Evolutionary conservation across 2,888 invertebrate species (phyloP), one percentile per base, ranked within the genome.

Genomic region (Hirtodrosophila alboralis): DNA sequence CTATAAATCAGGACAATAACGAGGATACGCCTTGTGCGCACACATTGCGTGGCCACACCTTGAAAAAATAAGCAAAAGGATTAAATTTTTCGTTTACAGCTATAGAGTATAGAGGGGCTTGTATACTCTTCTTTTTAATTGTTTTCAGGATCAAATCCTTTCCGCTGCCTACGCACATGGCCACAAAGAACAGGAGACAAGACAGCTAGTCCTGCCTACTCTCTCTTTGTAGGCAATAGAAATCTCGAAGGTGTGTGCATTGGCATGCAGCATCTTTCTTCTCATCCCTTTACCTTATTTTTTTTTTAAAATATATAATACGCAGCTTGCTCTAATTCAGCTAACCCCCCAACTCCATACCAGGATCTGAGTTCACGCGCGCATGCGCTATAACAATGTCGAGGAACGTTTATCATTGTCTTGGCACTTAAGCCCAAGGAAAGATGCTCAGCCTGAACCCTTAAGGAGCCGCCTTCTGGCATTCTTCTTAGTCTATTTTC

Each of bases 51-150:
- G 49, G 86, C 81, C 86, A 76, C 84, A 86, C 84, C 86, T 81
- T 81, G 81, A 86, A 80, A 86, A 81, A 86, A 83, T 80, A 86
- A 80, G 68, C 84, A 80, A 83, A 81, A 85, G 84, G 84, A 83
- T 81, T 79, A 71, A 52, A 67, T 84, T 48, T 23, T 69, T 70
- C 40, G 43, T 47, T 31, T 41, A 16, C 31, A 53, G 34, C 45
- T 27, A 36, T 16, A 10, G 27, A 12, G 27, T 13, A n/a, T n/a
- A 45, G 33, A n/a, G 26, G 13, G 40, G 47, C 38, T 48, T 45
- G 57, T 53, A 49, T 59, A 76, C 72, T 73, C 66, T n/a, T n/a
- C 77, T 81, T 70, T 59, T 44, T 52, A 51, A 65, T 66, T 70
- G 63, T 72, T 44, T 62, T 9, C 41, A 23, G 64, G 56, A 51